Conservation (phyloP, 2,113 vertebrate species). For the Otis tarda region DNA sequence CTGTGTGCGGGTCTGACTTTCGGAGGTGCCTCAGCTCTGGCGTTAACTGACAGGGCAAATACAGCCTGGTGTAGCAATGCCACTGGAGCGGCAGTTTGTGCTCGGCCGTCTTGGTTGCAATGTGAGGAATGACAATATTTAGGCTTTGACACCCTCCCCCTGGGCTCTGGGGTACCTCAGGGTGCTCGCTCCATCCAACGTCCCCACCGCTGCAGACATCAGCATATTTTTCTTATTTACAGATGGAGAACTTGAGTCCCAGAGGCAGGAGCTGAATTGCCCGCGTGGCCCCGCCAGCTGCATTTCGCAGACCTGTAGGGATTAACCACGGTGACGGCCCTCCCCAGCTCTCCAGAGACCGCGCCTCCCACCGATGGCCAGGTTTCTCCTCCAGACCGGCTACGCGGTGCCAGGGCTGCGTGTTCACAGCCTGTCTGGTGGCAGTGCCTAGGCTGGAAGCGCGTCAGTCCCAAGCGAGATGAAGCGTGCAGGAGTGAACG, state of each 20-base stretch:
- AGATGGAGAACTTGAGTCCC: background rate
- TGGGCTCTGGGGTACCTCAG: background rate
- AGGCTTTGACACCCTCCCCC: background rate
- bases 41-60: background rate
- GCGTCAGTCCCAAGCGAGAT: background rate
- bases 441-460: background rate
- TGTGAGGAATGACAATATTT: background rate
- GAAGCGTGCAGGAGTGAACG: background rate
- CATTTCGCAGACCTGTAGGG: background rate
- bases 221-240: background rate
- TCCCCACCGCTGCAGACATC: background rate
- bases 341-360: background rate
- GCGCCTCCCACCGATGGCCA: background rate
- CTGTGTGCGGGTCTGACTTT: accelerated
- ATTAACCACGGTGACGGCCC: background rate
- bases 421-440: background rate
- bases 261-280: background rate
- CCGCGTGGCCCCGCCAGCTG: background rate
- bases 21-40: background rate
- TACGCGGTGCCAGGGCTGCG: background rate
- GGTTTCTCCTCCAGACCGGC: background rate
- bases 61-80: background rate
- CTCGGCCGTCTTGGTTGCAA: background rate
- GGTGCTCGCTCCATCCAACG: accelerated
- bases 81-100: background rate